Conservation (phyloP, 1,140 invertebrate genomes). For the Charaxes varanes region DNA sequence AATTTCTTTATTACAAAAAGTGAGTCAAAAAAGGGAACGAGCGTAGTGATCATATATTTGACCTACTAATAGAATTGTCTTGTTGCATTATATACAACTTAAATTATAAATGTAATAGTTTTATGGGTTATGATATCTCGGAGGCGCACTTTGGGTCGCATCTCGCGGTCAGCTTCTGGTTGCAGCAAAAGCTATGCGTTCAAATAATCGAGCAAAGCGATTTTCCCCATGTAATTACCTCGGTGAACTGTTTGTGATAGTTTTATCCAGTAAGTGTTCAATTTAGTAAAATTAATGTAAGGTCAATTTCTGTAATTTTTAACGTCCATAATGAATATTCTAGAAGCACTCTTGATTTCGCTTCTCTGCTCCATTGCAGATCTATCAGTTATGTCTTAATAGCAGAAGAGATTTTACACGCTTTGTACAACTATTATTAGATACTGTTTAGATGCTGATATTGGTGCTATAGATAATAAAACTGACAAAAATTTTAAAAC, state of each 20-base stretch:
- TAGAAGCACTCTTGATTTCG: slow-evolving; percentile 21
- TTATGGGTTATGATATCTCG: too few relatives aligned
- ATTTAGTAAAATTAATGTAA: slow-evolving; percentile 62
- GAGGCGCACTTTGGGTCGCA: too few relatives aligned
- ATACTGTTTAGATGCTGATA: slow-evolving; percentile 45
- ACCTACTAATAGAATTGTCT: too few relatives aligned
- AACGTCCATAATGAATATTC: slow-evolving; percentile 48
- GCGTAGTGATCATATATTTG: too few relatives aligned
- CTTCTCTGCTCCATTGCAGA: slow-evolving; percentile 4
- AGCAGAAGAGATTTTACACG: slow-evolving; percentile 1
- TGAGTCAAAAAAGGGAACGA: too few relatives aligned
- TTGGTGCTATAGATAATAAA: slow-evolving; percentile 65
- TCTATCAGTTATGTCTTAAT: slow-evolving; percentile 2
- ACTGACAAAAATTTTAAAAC: slow-evolving; percentile 40
- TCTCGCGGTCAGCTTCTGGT: too few relatives aligned
- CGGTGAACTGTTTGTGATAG: slow-evolving; percentile 69
- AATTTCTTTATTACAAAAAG: too few relatives aligned
- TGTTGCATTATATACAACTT: too few relatives aligned
- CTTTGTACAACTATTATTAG: slow-evolving; percentile 2
- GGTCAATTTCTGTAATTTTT: slow-evolving; percentile 66
- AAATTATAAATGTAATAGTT: too few relatives aligned
- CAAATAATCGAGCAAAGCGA: slow-evolving; percentile 20
- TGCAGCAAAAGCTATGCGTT: background rate
- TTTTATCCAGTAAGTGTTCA: slow-evolving; percentile 72
- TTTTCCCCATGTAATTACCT: slow-evolving; percentile 64